These are phyloP conservation scores for Biston stratarius DNA, from an alignment of 2,888 invertebrate genomes.

Conservation along the genomic window DNA sequence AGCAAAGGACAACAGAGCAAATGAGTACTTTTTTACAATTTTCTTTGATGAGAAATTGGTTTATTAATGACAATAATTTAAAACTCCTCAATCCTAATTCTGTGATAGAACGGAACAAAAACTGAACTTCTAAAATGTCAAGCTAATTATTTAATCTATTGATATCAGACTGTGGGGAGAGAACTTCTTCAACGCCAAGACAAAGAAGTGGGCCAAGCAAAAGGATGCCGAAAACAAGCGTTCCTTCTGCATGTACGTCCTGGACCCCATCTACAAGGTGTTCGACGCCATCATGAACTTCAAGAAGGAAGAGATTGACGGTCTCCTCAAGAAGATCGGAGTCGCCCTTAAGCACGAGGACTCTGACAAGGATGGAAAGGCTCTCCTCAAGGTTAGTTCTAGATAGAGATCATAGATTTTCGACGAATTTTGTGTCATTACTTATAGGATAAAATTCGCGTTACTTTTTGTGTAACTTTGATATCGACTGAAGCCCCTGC, in stretches of 20 bases:
- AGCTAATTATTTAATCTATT: not conserved
- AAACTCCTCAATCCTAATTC: too few species aligned
- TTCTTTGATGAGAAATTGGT: too few species aligned
- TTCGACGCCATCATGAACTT: constrained; percentile 94
- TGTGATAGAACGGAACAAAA: not conserved
- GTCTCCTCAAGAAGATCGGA: constrained; percentile 95
- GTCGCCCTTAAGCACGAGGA: constrained; percentile 98
- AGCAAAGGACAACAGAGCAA: too few species aligned
- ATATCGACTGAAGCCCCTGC: too few species aligned
- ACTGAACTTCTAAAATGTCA: not conserved
- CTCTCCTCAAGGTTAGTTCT: constrained; percentile 92
- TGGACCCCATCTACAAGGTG: constrained; percentile 99
- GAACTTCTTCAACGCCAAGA: constrained; percentile 98
- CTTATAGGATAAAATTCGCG: too few species aligned
- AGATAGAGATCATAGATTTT: not conserved
- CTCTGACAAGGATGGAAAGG: constrained; percentile 98
- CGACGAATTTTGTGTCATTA: not conserved
- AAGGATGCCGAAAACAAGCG: constrained; percentile 97
- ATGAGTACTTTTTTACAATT: too few species aligned
- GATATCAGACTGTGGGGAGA: constrained; percentile 95
- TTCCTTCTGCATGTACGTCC: constrained; percentile 99
- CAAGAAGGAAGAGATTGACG: constrained; percentile 97
- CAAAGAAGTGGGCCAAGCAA: constrained; percentile 99
- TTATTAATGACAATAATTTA: too few species aligned
- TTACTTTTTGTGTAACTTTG: too few species aligned